A percentile compares a stretch with the other conserved stretches of the same genome.
phyloP scores from a whole-genome alignment of 2,888 invertebrate species.

The Caenorhabditis sp. region DNA sequence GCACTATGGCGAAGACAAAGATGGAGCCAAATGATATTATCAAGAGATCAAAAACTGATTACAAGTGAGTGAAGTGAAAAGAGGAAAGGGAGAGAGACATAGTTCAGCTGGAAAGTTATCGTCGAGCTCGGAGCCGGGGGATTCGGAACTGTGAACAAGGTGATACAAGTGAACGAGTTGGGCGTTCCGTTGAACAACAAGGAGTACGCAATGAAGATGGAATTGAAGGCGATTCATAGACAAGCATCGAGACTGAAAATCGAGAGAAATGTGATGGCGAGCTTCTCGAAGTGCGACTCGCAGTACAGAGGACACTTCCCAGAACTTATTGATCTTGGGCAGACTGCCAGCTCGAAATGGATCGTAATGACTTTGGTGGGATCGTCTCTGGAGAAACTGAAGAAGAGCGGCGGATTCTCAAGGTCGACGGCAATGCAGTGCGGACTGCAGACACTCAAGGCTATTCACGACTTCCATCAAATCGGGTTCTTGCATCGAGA shows the following conservation, averaged over 20 bases:
- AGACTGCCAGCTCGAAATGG: conserved; percentile 49
- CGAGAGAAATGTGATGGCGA: conserved; percentile 56
- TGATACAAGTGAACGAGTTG: conserved; percentile 39
- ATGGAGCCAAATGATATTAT: conserved; percentile 52
- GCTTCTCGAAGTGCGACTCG: conserved; percentile 29
- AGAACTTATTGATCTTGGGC: conserved; percentile 50
- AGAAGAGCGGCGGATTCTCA: conserved; percentile 28
- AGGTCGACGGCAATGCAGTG: conserved; percentile 46
- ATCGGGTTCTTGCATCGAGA: conserved; percentile 62
- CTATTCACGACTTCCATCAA: conserved; percentile 52
- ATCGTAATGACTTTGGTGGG: conserved; percentile 67
- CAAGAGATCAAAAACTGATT: conserved; percentile 52
- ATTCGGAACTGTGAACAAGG: conserved; percentile 64
- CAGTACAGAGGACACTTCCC: conserved; percentile 42
- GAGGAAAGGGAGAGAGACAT: not conserved
- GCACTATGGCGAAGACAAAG: conserved; percentile 21
- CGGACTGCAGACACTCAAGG: conserved; percentile 48
- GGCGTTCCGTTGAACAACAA: conserved; percentile 34
- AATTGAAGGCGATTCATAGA: conserved; percentile 32
- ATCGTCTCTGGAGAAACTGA: conserved; percentile 43
- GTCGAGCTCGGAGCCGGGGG: conserved; percentile 55
- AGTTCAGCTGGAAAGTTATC: conserved; percentile 57
- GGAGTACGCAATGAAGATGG: conserved; percentile 60
- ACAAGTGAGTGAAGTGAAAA: conserved; percentile 10
- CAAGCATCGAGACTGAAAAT: conserved; percentile 56